These are phyloP conservation scores for Yponomeuta evonymella DNA, from an alignment of 2,888 invertebrate species.

Conservation along the genomic window DNA sequence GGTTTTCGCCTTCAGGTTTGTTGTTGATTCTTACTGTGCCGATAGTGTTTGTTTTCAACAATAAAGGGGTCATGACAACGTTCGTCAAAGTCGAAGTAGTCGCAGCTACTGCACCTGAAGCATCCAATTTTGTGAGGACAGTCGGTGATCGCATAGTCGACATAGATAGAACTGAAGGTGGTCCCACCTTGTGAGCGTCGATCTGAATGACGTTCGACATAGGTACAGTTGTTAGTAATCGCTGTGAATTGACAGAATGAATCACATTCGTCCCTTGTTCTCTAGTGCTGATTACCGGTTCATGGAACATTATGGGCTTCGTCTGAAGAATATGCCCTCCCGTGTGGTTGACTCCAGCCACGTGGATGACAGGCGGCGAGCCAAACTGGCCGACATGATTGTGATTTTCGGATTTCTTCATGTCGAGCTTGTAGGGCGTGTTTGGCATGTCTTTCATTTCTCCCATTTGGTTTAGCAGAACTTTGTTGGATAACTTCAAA, in stretches of 20 bases:
- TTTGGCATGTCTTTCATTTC: constrained; percentile 52
- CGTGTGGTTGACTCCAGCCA: constrained; percentile 48
- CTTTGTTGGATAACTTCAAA: constrained; percentile 55
- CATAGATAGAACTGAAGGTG: constrained; percentile 58
- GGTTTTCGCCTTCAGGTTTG: constrained; percentile 40
- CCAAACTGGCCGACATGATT: constrained; percentile 41
- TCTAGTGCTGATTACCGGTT: constrained; percentile 43
- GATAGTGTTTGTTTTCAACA: constrained; percentile 46
- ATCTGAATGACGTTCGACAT: constrained; percentile 52
- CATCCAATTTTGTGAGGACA: constrained; percentile 51
- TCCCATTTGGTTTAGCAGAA: constrained; percentile 45
- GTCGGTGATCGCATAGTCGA: constrained; percentile 52
- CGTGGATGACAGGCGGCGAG: constrained; percentile 54
- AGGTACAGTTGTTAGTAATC: constrained; percentile 48
- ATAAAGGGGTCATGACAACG: constrained; percentile 54
- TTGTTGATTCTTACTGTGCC: constrained; percentile 41
- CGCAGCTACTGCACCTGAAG: constrained; percentile 40
- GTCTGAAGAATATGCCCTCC: constrained; percentile 52
- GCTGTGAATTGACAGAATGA: constrained; percentile 55
- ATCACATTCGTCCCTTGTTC: constrained; percentile 56
- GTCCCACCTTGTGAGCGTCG: constrained; percentile 45
- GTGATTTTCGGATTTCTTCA: constrained; percentile 50
- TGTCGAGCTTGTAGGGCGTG: constrained; percentile 19
- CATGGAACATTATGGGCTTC: constrained; percentile 53
- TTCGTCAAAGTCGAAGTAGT: constrained; percentile 50